These are phyloP conservation scores for Microcebus ravelobensis DNA, from an alignment of 2,113 vertebrate genomes.

Conservation along the genomic window DNA sequence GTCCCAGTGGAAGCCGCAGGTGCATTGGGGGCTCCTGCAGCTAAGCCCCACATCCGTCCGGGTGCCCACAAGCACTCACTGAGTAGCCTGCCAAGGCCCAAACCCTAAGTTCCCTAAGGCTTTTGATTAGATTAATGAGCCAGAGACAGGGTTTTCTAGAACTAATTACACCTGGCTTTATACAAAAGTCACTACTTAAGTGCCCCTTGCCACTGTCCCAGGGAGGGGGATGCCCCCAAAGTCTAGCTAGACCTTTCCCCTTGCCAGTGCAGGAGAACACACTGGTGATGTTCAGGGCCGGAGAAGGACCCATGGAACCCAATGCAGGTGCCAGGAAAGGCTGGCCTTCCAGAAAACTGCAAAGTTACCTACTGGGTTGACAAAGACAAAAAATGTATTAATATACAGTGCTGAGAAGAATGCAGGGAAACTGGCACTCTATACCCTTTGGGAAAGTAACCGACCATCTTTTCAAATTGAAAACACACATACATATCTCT, in stretches of 20 bases:
- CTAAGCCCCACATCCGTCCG: accelerated
- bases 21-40: accelerated
- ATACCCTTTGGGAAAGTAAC: neutral
- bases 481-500: neutral
- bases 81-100: neutral
- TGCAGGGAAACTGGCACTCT: neutral
- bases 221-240: neutral
- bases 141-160: neutral
- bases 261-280: accelerated
- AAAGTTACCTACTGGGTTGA: neutral
- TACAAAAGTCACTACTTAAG: neutral
- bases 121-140: neutral
- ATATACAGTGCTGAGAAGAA: neutral
- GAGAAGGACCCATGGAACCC: neutral
- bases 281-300: neutral
- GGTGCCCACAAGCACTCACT: neutral
- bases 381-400: neutral
- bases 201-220: neutral
- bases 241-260: neutral
- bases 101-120: accelerated
- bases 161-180: neutral
- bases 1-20: too few species aligned
- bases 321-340: accelerated
- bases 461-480: neutral
- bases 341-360: neutral